These are phyloP conservation scores for Muscidifurax raptorellus DNA, from an alignment of 1,140 invertebrate genomes.

Conservation along the genomic window DNA sequence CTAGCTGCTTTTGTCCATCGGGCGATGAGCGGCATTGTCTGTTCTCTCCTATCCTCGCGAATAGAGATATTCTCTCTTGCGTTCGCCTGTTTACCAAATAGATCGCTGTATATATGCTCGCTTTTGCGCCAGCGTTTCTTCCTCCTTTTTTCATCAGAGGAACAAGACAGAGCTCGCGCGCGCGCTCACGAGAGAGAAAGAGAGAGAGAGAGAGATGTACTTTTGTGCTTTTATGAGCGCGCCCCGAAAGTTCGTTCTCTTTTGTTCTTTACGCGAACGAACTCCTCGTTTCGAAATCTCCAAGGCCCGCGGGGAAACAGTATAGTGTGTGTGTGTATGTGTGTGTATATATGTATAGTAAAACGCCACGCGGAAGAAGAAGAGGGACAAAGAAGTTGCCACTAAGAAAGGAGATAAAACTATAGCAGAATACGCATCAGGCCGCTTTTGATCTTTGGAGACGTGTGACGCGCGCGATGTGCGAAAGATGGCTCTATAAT, in stretches of 20 bases:
- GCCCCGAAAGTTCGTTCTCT: constrained; percentile 62
- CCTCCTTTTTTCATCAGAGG: neutral
- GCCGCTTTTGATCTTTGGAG: constrained; percentile 25
- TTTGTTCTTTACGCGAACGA: constrained; percentile 69
- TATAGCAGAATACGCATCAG: constrained; percentile 27
- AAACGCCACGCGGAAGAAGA: constrained; percentile 25
- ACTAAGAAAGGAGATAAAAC: constrained; percentile 50
- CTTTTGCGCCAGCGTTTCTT: constrained; percentile 27
- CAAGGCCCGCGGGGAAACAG: constrained; percentile 36
- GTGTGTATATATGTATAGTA: neutral
- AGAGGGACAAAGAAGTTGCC: constrained; percentile 37
- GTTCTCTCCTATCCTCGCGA: constrained; percentile 45
- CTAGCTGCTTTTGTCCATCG: constrained; percentile 69
- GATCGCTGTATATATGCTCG: constrained; percentile 60
- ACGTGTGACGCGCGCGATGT: neutral
- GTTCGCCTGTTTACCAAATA: constrained; percentile 74
- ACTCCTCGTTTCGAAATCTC: constrained; percentile 58
- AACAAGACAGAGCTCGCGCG: neutral
- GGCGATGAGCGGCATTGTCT: constrained; percentile 69
- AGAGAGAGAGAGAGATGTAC: constrained; percentile 63
- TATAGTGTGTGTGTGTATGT: neutral
- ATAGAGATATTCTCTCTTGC: constrained; percentile 41
- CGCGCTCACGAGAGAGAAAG: neutral
- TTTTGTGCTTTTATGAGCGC: constrained; percentile 70
- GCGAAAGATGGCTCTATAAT: constrained; percentile 17